Conservation (phyloP, 2,797 vertebrate species). For the Malurus leucopterus region DNA sequence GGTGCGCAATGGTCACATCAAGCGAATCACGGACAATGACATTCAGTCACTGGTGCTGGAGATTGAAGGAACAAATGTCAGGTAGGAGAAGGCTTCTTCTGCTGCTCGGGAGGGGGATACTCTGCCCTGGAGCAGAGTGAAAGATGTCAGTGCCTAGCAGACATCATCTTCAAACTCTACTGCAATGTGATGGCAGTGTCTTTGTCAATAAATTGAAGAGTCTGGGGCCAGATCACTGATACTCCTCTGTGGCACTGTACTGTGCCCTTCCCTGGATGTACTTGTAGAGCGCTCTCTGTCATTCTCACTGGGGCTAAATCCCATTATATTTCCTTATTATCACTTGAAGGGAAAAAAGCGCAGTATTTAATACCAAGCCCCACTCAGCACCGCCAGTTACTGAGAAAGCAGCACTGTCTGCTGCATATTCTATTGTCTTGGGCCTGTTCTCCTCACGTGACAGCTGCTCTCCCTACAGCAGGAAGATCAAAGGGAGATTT, state of each 20-base stretch:
- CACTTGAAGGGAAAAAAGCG: background rate
- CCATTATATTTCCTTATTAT: background rate
- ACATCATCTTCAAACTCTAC: background rate
- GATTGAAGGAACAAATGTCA: slow-evolving; percentile 93
- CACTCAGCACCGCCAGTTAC: background rate
- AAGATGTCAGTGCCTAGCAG: background rate
- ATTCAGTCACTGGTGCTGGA: slow-evolving; percentile 95
- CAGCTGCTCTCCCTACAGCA: background rate
- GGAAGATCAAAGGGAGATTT: slow-evolving; percentile 3
- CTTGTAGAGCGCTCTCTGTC: background rate
- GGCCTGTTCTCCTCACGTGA: background rate
- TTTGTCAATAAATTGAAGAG: background rate
- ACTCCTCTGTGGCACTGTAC: background rate
- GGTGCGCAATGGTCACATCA: slow-evolving; percentile 96
- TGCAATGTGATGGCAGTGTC: background rate
- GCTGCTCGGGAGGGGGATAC: background rate
- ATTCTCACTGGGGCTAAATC: background rate
- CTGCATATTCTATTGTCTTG: background rate
- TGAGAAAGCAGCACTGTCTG: background rate
- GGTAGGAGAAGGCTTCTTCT: slow-evolving; percentile 68
- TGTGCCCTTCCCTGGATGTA: accelerated
- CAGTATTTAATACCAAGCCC: background rate
- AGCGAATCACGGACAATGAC: slow-evolving; percentile 93
- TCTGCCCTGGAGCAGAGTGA: background rate
- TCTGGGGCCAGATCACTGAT: background rate